A percentile compares a stretch with the other conserved stretches of the same genome.
phyloP scores from a whole-genome alignment of 2,888 invertebrate genomes.

The Thumatha senex region DNA sequence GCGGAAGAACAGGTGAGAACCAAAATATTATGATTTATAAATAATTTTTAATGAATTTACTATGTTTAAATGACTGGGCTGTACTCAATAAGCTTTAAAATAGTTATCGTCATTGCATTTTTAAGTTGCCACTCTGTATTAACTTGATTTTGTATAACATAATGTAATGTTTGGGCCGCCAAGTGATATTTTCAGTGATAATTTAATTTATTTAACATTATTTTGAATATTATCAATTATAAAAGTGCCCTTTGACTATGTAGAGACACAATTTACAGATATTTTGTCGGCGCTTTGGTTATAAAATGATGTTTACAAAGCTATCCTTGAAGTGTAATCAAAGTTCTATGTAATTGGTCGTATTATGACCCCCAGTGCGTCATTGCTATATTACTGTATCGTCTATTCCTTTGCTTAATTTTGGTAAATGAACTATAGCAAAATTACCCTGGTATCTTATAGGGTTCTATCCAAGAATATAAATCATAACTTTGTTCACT shows the following conservation, averaged over 20 bases:
- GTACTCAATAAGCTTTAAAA: conserved; percentile 5
- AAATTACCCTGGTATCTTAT: too few relatives aligned
- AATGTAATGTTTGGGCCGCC: conserved; percentile 24
- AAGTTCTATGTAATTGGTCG: conserved; percentile 7
- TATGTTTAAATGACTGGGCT: conserved; percentile 6
- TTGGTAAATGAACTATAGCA: background rate
- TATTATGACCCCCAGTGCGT: conserved; percentile 19
- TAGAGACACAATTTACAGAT: conserved; percentile 3
- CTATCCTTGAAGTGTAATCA: conserved; percentile 55
- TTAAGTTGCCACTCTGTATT: conserved; percentile 13
- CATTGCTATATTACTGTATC: conserved; percentile 2
- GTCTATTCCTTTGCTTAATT: background rate
- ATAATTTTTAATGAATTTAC: conserved; percentile 65
- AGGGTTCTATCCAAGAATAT: too few relatives aligned
- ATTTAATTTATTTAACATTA: conserved; percentile 10
- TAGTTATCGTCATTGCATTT: conserved; percentile 11
- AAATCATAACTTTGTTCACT: too few relatives aligned
- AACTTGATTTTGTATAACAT: conserved; percentile 10
- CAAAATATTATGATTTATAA: conserved; percentile 71
- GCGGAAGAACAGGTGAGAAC: conserved; percentile 90
- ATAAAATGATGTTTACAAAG: conserved; percentile 59
- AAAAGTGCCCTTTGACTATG: conserved; percentile 3
- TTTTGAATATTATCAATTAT: conserved; percentile 22
- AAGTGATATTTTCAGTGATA: conserved; percentile 17
- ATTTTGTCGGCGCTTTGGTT: conserved; percentile 71